Base-by-base conservation (phyloP, 2,797 vertebrate genomes). In the Lates japonicus region DNA sequence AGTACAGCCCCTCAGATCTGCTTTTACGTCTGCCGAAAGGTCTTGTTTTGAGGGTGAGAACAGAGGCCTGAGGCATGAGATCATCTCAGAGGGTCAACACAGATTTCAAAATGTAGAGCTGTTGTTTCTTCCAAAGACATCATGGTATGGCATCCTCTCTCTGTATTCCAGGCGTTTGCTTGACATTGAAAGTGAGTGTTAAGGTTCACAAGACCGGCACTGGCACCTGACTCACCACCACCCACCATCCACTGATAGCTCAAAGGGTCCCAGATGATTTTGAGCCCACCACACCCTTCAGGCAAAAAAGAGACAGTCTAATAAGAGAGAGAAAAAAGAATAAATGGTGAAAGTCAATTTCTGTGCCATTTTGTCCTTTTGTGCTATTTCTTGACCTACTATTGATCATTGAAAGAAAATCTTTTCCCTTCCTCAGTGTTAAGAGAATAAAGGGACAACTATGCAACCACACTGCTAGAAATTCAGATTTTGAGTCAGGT, bases 141-240 rank as follows among this genome's bases (percentile, higher is more conserved):
- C 75, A 48, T 70, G 59, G 39, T 52, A 64, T 52, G 52, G 39
- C 1, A 5, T 76, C 75, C 8, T 77, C 13, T 46, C 76, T 81
- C n/a, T n/a, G 86, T 82, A 64, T 85, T 80, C 44, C 41, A 63
- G 70, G 10, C 20, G 3, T 55, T 85, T 80, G 41, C 76, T 69
- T 74, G 69, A 83, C 77, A 78, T 79, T 29, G 49, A 63, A 74
- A 78, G 83, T 33, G 65, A 83, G 69, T 5, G 62, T 31, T 76
- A 58, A 22, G 35, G 79, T 84, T 90, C 67, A 83, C 73, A 78
- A 64, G 69, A 42, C 39, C 64, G 78, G 71, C 83, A 80, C n/a
- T n/a, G n/a, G n/a, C n/a, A n/a, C n/a, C n/a, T n/a, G n/a, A n/a
- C n/a, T n/a, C n/a, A n/a, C n/a, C n/a, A n/a, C n/a, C n/a, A n/a